Conservation (phyloP, 2,888 invertebrate species). For the Andrena dorsata region DNA sequence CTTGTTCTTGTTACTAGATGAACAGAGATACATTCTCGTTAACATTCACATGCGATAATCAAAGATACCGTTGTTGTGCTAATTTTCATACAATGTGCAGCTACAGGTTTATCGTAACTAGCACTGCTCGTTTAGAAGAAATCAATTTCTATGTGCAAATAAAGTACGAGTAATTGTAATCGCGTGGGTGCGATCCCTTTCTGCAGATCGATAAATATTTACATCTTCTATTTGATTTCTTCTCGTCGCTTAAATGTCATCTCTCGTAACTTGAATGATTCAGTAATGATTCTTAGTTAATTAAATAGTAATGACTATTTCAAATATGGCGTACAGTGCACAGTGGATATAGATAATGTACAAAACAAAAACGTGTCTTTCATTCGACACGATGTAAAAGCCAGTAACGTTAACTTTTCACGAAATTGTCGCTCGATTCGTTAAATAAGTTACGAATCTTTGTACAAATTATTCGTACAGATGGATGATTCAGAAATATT, state of each 20-base stretch:
- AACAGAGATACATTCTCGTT: constrained; percentile 50
- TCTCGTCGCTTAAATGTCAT: constrained; percentile 30
- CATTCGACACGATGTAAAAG: constrained; percentile 33
- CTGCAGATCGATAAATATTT: constrained; percentile 24
- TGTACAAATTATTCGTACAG: constrained; percentile 46
- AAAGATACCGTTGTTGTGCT: constrained; percentile 40
- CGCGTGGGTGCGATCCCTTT: not conserved
- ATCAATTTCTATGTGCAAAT: constrained; percentile 49
- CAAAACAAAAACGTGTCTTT: constrained; percentile 12
- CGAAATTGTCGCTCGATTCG: constrained; percentile 14
- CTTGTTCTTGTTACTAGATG: constrained; percentile 63
- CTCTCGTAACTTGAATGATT: constrained; percentile 29
- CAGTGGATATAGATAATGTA: constrained; percentile 35
- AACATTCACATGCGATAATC: constrained; percentile 64
- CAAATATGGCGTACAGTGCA: constrained; percentile 47
- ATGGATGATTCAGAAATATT: constrained; percentile 8
- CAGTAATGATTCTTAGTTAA: constrained; percentile 15
- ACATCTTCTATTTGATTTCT: constrained; percentile 41
- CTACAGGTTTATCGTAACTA: constrained; percentile 47
- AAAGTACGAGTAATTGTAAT: constrained; percentile 17
- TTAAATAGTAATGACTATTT: constrained; percentile 52
- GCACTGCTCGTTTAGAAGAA: constrained; percentile 49
- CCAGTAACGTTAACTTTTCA: constrained; percentile 30
- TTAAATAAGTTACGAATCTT: constrained; percentile 45
- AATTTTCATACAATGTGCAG: constrained; percentile 49